phyloP scores from a whole-genome alignment of 23 tunicate genomes.

The Halocynthia roretzi region DNA sequence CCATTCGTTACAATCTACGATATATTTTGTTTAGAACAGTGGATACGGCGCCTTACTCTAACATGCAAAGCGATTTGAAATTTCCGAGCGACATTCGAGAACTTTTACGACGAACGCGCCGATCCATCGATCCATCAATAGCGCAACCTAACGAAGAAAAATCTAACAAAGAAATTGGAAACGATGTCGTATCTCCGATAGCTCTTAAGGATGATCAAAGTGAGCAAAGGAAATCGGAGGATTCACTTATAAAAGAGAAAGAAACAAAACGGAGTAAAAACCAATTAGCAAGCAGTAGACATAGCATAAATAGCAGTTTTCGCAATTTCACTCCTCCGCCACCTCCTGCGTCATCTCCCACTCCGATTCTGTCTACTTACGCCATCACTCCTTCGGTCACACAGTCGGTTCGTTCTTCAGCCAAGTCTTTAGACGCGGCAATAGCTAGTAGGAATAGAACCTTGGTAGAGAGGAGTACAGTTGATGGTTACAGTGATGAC shows the following conservation, averaged over 20 bases:
- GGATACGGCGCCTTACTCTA: not conserved
- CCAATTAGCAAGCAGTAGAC: not conserved
- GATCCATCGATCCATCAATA: not conserved
- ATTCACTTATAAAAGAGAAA: not conserved
- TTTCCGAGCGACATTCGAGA: constrained; percentile 9
- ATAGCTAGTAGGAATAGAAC: too few species aligned
- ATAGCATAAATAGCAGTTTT: not conserved
- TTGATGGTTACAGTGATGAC: too few species aligned
- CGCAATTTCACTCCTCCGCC: not conserved
- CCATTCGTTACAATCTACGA: too few species aligned
- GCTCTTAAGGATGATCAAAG: too few species aligned
- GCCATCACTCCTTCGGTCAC: too few species aligned
- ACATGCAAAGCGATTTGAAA: not conserved
- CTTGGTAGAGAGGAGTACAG: too few species aligned
- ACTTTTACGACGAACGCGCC: constrained; percentile 1
- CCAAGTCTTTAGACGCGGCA: too few species aligned
- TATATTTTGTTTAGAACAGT: not conserved
- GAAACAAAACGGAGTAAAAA: not conserved
- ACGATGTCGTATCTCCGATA: too few species aligned
- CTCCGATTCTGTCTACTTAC: not conserved
- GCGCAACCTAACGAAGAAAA: not conserved
- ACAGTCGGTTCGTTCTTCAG: too few species aligned
- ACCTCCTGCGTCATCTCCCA: constrained; percentile 2
- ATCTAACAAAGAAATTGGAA: not conserved
- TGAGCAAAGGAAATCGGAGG: not conserved